These are phyloP conservation scores for Magallana gigas DNA, from an alignment of 1,140 invertebrate species.

Conservation along the genomic window DNA sequence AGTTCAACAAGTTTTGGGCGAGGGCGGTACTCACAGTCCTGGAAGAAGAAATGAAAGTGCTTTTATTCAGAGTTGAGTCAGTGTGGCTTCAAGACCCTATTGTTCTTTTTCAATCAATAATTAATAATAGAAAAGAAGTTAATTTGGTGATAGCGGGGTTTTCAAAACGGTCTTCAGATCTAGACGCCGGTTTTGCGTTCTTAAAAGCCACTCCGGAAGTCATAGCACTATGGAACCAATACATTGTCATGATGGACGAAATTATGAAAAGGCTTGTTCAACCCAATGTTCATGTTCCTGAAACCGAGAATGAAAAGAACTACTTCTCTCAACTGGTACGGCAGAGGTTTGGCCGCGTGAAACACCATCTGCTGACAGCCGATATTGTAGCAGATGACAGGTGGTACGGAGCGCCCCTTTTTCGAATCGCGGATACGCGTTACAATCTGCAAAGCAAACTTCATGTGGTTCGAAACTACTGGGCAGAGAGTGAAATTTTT, in stretches of 20 bases:
- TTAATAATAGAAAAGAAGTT: not conserved
- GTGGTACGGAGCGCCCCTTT: slow-evolving; percentile 17
- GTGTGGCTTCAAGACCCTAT: slow-evolving; percentile 18
- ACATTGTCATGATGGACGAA: slow-evolving; percentile 15
- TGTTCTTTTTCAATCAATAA: slow-evolving; percentile 5
- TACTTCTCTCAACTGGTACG: slow-evolving; percentile 16
- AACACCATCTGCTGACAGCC: not conserved
- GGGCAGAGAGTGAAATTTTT: not conserved
- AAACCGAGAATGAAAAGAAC: slow-evolving; percentile 4
- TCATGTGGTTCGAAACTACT: slow-evolving; percentile 15
- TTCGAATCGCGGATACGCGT: not conserved
- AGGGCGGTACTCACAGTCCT: not conserved
- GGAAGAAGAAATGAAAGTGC: not conserved
- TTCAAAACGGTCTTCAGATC: not conserved
- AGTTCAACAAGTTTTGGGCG: not conserved
- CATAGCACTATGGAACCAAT: not conserved
- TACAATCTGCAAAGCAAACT: not conserved
- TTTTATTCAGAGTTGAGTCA: slow-evolving; percentile 16
- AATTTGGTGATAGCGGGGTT: not conserved
- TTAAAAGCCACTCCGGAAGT: not conserved
- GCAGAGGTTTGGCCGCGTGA: slow-evolving; percentile 15
- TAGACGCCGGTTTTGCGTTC: not conserved
- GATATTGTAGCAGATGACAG: slow-evolving; percentile 1
- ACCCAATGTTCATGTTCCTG: not conserved
- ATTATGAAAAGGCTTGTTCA: not conserved